Evolutionary conservation across 2,797 vertebrate genomes (phyloP).

Genomic region (Spondyliosoma cantharus): DNA sequence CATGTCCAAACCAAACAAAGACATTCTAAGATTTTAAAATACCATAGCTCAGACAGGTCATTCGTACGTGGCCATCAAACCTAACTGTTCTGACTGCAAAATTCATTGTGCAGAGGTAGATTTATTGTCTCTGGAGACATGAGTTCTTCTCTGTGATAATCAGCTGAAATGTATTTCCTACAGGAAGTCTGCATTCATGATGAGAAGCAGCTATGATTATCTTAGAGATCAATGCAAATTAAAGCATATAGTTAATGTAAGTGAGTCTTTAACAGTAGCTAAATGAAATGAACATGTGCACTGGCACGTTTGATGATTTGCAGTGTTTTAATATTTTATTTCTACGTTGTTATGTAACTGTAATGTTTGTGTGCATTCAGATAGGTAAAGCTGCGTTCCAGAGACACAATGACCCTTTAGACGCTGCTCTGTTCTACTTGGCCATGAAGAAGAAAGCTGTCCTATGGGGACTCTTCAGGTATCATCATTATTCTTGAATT

Average conservation of each 20-base stretch:
- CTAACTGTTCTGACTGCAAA: background rate
- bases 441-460: conserved; percentile 99
- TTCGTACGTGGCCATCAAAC: conserved; percentile 9
- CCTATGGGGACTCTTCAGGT: conserved; percentile 98
- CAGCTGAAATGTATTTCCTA: background rate
- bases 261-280: background rate
- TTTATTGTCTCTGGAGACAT: background rate
- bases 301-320: background rate
- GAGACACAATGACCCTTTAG: conserved; percentile 94
- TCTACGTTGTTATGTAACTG: background rate
- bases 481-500: background rate
- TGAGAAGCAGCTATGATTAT: background rate
- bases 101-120: background rate
- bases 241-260: background rate
- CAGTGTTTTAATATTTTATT: background rate
- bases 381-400: conserved; percentile 97
- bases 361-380: conserved; percentile 74
- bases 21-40: background rate
- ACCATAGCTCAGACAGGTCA: background rate
- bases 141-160: background rate
- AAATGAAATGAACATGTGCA: background rate
- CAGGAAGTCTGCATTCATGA: background rate
- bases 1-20: too few species aligned
- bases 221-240: background rate
- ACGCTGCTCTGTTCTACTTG: conserved; percentile 96